Evolutionary conservation across 1,140 invertebrate genomes (phyloP), one percentile per base, ranked within the genome.

Genomic region (Popillia japonica): DNA sequence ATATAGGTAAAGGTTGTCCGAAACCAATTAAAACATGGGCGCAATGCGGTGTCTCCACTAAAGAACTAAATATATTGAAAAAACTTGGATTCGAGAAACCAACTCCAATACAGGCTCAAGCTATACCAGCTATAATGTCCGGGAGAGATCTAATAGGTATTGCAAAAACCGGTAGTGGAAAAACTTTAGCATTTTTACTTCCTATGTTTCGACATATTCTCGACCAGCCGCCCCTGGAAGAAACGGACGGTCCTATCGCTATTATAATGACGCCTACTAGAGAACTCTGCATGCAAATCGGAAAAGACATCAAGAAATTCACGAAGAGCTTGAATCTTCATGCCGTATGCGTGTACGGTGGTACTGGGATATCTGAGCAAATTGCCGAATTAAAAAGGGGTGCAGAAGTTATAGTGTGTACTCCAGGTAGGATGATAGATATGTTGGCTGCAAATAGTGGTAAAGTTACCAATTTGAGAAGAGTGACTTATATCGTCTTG

Each of bases 341-440:
- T 27, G 95, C 95, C 0, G 98, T 99, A 0, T 99, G 98, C 86
- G 98, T 99, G 0, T 99, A 99, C 86, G 99, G 99, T 22, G 99
- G 99, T 9, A 99, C 98, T 0, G 98, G 96, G 0, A 98, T 98
- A 80, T 98, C 95, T 0, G 97, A 99, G 88, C 96, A 98, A 88
- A 99, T 99, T 83, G 98, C 98, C 0, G 98, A 99, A 87, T 86
- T 99, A 73, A 99, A 99, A 87, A 91, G 98, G 72, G 98, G 84
- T 20, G 96, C 98, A 0, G 98, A 99, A 88, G 98, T 99, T 78
- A 98, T 99, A 79, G 98, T 99, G 0, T 99, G 98, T 83, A 99
- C 99, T 0, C 98, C 99, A 0, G 99, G 99, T 0, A 90, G 99
- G 80, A 99, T 99, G 98, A 99, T 99, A 83, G 99, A 99, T 86